Conservation (phyloP, 1,140 invertebrate species). For the Halictus rubicundus region DNA sequence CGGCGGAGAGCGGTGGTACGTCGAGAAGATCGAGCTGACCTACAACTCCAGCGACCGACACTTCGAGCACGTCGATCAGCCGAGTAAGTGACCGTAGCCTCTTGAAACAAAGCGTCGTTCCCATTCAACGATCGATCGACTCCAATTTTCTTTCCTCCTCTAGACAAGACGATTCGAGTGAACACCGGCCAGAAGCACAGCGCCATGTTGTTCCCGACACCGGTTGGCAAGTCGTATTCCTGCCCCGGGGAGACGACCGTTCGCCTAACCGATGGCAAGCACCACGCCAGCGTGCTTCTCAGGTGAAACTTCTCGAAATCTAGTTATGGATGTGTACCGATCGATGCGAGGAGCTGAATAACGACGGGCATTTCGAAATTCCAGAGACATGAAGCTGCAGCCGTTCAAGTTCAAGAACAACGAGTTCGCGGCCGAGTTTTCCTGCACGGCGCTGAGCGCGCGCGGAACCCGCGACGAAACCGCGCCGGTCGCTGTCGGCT, state of each 20-base stretch:
- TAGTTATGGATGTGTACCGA: too few relatives aligned
- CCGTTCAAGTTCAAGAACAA: conserved; percentile 85
- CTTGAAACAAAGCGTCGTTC: too few relatives aligned
- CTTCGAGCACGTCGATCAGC: conserved; percentile 81
- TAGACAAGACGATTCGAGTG: conserved; percentile 80
- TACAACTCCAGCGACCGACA: conserved; percentile 81
- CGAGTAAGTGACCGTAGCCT: conserved; percentile 72
- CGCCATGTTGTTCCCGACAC: conserved; percentile 89
- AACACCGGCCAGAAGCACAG: conserved; percentile 82
- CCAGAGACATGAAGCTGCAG: conserved; percentile 82
- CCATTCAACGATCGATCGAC: too few relatives aligned
- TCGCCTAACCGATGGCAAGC: conserved; percentile 72
- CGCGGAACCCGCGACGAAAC: conserved; percentile 87
- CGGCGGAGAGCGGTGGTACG: conserved; percentile 92
- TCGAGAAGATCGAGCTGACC: conserved; percentile 86
- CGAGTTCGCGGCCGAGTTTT: conserved; percentile 83
- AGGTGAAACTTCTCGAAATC: conserved; percentile 61
- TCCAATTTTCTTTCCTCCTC: background rate
- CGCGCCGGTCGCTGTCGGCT: conserved; percentile 92
- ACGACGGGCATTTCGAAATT: conserved; percentile 25
- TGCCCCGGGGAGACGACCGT: conserved; percentile 86
- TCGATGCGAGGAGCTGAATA: too few relatives aligned
- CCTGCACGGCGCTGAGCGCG: conserved; percentile 78
- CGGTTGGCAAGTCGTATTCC: conserved; percentile 90
- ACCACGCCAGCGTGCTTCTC: conserved; percentile 71